A percentile compares a stretch with the other conserved stretches of the same genome.
Evolutionary conservation across 1,140 invertebrate genomes (phyloP).

Genomic region (Drosophila yakuba): DNA sequence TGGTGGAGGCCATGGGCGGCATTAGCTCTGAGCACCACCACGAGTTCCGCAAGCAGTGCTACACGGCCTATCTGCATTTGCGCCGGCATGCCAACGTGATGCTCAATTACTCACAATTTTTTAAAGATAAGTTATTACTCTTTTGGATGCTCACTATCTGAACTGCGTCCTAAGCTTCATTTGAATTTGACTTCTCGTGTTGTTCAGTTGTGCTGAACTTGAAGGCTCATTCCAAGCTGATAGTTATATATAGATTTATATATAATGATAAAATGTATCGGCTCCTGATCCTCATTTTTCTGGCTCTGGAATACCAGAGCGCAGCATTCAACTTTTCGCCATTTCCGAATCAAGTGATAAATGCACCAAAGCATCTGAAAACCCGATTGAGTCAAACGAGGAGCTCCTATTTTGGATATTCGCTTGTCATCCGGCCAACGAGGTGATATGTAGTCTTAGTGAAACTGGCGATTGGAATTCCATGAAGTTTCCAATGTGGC

Average conservation of each 20-base stretch:
- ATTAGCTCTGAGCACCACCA: constrained; percentile 96
- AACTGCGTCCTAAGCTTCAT: no score
- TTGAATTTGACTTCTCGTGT: no score
- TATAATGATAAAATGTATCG: constrained; percentile 16
- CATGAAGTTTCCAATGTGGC: neutral
- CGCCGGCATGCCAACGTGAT: constrained; percentile 98
- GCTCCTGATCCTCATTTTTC: neutral
- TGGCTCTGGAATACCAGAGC: neutral
- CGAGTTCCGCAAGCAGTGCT: constrained; percentile 97
- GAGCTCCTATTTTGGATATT: constrained; percentile 76
- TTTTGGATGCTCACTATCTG: no score
- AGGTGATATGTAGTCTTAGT: constrained; percentile 44
- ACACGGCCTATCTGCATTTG: constrained; percentile 98
- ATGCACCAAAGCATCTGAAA: constrained; percentile 46
- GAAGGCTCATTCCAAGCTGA: no score
- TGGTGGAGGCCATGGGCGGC: constrained; percentile 99
- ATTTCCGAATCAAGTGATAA: constrained; percentile 55
- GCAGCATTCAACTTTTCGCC: constrained; percentile 67
- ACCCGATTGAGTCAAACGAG: constrained; percentile 55
- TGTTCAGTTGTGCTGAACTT: no score
- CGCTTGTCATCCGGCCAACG: constrained; percentile 63
- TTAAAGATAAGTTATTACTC: no score
- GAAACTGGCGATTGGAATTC: no score
- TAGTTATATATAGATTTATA: no score
- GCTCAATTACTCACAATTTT: constrained; percentile 91